Evolutionary conservation across 2,888 invertebrate species (phyloP).

Genomic region (Leucoma salicis): DNA sequence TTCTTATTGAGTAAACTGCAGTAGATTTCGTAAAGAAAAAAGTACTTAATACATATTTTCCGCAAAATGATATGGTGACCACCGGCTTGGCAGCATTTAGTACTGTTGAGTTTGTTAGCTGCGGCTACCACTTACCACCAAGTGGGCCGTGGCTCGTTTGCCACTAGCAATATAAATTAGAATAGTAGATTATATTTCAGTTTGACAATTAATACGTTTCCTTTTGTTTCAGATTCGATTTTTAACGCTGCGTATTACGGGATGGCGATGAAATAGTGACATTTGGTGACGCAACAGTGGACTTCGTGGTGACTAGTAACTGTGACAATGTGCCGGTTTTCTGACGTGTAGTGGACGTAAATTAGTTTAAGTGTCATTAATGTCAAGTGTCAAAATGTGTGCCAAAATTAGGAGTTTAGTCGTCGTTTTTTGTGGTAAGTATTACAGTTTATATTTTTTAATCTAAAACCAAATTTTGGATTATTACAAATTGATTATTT

Average conservation of each 20-base stretch:
- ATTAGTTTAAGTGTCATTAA: conserved; percentile 58
- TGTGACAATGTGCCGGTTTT: conserved; percentile 59
- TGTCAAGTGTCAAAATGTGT: conserved; percentile 58
- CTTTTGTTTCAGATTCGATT: conserved; percentile 7
- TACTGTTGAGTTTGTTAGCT: no score
- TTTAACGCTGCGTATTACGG: neutral
- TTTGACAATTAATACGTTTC: neutral
- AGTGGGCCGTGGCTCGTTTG: no score
- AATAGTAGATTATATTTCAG: no score
- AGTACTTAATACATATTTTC: no score
- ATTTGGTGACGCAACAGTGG: conserved; percentile 19
- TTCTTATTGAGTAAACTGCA: no score
- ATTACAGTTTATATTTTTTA: conserved; percentile 9
- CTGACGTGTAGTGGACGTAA: conserved; percentile 18
- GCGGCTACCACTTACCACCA: no score
- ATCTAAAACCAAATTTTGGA: neutral
- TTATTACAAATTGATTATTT: no score
- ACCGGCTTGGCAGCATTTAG: no score
- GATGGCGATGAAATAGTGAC: conserved; percentile 10
- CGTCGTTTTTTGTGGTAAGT: conserved; percentile 63
- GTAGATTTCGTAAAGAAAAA: no score
- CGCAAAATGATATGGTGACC: no score
- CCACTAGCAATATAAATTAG: no score
- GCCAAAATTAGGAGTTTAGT: conserved; percentile 54
- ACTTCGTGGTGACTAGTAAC: conserved; percentile 15